Evolutionary conservation across 2,113 vertebrate species (phyloP), one percentile per base, ranked within the genome.

Genomic region (Lucifuga dentata): DNA sequence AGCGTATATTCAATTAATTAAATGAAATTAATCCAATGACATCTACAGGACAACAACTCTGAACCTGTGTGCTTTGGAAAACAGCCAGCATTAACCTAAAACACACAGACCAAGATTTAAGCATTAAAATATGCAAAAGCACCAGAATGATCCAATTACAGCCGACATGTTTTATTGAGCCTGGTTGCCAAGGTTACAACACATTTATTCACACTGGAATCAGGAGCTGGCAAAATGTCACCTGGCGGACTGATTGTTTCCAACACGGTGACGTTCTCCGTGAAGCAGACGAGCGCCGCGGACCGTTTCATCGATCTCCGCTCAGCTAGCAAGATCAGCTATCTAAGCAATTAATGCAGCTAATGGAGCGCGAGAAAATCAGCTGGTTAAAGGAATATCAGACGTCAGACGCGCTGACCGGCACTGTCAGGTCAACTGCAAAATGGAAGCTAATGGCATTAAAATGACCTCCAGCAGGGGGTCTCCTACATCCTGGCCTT

Each of bases 331-430:
- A 17, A 59, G 68, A 73, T 66, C 50, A 81, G 56, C 46, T 32
- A 81, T 39, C 73, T 68, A 19, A 36, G 69, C 62, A 85, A 88
- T 87, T 88, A 84, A 67, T 75, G 52, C 1, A 9, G 29, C 77
- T 80, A 87, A 89, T 80, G 85, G 78, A 74, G 81, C 69, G 13
- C 53, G 33, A 21, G 23, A 0, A 44, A 81, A 61, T 56, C 43
- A 40, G 72, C 62, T 84, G 78, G 68, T 78, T 69, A 69, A 64
- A 68, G 64, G 65, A 67, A 52, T 45, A 69, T n/a, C 72, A 75
- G 58, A 72, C 68, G 68, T 86, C 80, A 33, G 63, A 79, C 82
- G 50, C 69, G 44, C 52, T 45, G 73, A 75, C 29, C 67, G 17
- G 24, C 23, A 48, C 40, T 65, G 70, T 72, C 81, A 68, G 76